A percentile compares a stretch with the other conserved stretches of the same genome.
Conservation (phyloP, 2,888 invertebrate species). For the Axea sp. region DNA sequence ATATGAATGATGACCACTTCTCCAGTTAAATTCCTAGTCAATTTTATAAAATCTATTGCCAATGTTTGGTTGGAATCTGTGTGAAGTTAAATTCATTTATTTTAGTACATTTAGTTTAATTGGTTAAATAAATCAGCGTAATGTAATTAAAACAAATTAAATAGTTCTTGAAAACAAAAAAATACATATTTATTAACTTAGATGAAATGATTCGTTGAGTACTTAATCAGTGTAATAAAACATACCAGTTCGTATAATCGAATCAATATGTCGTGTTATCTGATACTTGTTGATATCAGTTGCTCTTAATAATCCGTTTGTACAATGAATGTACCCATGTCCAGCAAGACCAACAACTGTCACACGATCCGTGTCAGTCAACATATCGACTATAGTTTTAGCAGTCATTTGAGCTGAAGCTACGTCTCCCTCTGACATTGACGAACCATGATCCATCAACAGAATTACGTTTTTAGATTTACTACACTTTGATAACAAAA, state of each 20-base stretch:
- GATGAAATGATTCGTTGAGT: no score
- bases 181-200: no score
- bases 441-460: conserved; percentile 72
- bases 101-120: no score
- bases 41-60: conserved; percentile 67
- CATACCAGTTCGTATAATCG: conserved; percentile 69
- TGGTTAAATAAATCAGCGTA: no score
- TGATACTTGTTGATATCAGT: conserved; percentile 77
- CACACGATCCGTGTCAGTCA: conserved; percentile 74
- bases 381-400: conserved; percentile 76
- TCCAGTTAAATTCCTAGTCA: conserved; percentile 68
- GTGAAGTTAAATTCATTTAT: no score
- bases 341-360: conserved; percentile 74
- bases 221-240: no score
- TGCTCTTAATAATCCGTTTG: conserved; percentile 71
- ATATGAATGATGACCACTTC: conserved; percentile 74
- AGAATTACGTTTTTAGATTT: conserved; percentile 74
- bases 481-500: conserved; percentile 74
- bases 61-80: conserved; percentile 70
- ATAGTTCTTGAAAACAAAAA: no score
- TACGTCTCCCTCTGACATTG: conserved; percentile 76
- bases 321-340: conserved; percentile 68
- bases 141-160: no score
- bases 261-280: conserved; percentile 72
- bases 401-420: conserved; percentile 74